A percentile compares a stretch with the other conserved stretches of the same genome.
These are phyloP conservation scores for Melanerpes aurifrons DNA, from an alignment of 2,113 vertebrate genomes.

Conservation along the genomic window DNA sequence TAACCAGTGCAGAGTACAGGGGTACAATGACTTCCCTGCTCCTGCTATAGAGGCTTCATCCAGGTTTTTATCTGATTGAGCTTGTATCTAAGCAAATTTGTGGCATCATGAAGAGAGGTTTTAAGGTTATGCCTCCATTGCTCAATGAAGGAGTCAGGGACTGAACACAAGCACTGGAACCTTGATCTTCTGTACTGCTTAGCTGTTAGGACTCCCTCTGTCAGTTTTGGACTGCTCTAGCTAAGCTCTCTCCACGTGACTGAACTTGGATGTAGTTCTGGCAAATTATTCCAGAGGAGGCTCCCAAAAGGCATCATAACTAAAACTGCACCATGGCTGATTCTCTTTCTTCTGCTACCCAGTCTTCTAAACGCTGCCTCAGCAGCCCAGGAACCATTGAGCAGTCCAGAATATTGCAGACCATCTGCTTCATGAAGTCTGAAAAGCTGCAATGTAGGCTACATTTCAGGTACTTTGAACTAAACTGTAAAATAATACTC, in stretches of 20 bases:
- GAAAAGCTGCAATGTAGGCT: neutral
- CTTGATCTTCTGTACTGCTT: neutral
- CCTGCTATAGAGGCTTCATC: neutral
- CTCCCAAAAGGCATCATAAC: neutral
- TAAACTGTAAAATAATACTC: neutral
- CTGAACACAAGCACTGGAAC: neutral
- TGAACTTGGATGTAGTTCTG: neutral
- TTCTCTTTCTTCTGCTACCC: neutral
- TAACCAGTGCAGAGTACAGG: no score
- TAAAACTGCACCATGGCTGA: neutral
- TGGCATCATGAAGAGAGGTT: neutral
- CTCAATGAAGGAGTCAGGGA: neutral
- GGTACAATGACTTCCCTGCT: no score
- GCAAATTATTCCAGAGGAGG: neutral
- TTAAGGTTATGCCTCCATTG: neutral
- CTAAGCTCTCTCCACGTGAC: neutral
- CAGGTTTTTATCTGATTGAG: neutral
- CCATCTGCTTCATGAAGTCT: neutral
- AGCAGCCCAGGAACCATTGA: neutral
- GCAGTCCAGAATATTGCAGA: neutral
- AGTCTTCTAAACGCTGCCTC: neutral
- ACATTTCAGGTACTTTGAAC: neutral
- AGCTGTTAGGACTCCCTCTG: neutral
- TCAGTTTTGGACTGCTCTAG: neutral
- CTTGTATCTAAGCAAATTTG: neutral